phyloP scores from a whole-genome alignment of 2,888 invertebrate species.

The Drepana falcataria region DNA sequence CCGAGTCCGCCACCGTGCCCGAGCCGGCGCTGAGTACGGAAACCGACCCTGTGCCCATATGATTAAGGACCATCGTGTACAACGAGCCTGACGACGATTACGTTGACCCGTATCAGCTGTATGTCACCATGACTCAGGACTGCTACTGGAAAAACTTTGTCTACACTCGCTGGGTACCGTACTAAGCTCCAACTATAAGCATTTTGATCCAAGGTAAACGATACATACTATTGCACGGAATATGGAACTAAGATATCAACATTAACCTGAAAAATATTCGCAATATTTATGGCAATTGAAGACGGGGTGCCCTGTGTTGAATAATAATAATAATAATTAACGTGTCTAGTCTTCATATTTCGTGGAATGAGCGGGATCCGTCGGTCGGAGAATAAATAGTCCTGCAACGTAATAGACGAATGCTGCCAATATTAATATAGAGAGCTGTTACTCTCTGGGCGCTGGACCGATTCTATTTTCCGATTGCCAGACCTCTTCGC shows the following conservation, averaged over 20 bases:
- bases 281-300: too few species aligned
- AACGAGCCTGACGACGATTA: conserved; percentile 12
- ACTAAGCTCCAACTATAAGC: not conserved
- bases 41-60: not conserved
- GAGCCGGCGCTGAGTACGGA: not conserved
- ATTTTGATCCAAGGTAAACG: not conserved
- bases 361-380: not conserved
- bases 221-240: not conserved
- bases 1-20: not conserved
- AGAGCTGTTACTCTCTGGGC: not conserved
- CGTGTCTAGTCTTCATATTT: not conserved
- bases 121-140: conserved; percentile 33
- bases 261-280: too few species aligned
- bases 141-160: conserved; percentile 27
- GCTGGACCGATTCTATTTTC: not conserved
- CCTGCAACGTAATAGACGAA: not conserved
- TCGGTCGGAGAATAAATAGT: not conserved
- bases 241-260: too few species aligned
- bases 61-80: not conserved
- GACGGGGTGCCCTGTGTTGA: too few species aligned
- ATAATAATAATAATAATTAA: too few species aligned
- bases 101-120: conserved; percentile 34
- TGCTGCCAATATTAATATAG: not conserved
- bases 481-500: not conserved
- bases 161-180: conserved; percentile 7